These are phyloP conservation scores for Callopanchax toddi DNA, from an alignment of 2,113 vertebrate species.

Conservation along the genomic window DNA sequence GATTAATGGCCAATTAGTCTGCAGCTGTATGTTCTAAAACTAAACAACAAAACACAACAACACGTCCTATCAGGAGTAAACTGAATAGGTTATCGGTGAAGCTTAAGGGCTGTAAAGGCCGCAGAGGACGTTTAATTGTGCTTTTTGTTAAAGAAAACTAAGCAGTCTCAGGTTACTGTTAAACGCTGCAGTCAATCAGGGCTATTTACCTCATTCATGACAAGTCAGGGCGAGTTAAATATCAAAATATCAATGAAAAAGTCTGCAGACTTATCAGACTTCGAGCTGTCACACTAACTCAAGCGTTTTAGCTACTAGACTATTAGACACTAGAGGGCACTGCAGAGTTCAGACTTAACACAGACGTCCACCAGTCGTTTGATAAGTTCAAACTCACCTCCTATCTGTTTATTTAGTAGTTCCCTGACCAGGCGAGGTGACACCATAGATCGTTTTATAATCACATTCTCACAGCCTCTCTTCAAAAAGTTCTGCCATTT, in stretches of 20 bases:
- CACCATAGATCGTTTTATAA: too few species aligned
- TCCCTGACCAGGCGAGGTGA: too few species aligned
- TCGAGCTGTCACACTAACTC: too few species aligned
- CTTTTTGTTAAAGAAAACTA: conserved; percentile 8
- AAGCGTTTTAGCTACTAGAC: too few species aligned
- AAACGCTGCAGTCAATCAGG: background rate
- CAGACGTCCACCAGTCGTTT: too few species aligned
- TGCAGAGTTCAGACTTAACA: too few species aligned
- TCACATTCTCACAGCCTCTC: too few species aligned
- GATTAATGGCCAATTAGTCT: background rate
- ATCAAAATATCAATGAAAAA: background rate
- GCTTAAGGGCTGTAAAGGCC: conserved; percentile 19
- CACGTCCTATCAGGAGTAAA: conserved; percentile 15
- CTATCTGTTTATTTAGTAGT: too few species aligned
- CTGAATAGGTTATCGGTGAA: conserved; percentile 5
- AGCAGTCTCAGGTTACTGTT: background rate
- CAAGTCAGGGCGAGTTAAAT: background rate
- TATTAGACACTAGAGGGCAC: too few species aligned
- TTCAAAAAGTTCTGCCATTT: too few species aligned
- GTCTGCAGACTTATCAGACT: too few species aligned
- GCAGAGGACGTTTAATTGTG: background rate
- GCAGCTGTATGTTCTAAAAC: conserved; percentile 29
- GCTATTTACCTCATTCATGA: background rate
- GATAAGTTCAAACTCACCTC: too few species aligned
- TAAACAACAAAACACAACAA: conserved; percentile 27